Conservation (phyloP, 1,140 invertebrate genomes). For the Vollenhovia emeryi region DNA sequence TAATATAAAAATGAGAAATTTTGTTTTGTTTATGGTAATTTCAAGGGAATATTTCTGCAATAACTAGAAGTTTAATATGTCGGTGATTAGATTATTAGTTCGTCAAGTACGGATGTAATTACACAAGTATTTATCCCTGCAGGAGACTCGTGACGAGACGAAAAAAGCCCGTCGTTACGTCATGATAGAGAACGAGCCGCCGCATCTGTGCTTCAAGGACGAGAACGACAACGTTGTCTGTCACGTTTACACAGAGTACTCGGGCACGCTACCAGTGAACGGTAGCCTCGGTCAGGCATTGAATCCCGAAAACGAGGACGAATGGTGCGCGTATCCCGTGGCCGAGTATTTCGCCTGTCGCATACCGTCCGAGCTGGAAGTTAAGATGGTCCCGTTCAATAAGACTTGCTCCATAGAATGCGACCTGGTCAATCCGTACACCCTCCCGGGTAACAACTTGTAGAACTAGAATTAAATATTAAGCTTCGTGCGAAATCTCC, state of each 20-base stretch:
- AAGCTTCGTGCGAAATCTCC: not conserved
- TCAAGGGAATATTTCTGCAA: not conserved
- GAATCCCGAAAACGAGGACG: slow-evolving; percentile 79
- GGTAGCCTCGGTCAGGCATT: slow-evolving; percentile 85
- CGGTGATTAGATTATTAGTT: not conserved
- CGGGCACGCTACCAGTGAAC: slow-evolving; percentile 85
- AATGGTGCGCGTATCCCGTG: slow-evolving; percentile 87
- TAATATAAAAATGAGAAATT: slow-evolving; percentile 9
- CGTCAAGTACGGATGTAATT: not conserved
- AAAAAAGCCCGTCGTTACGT: slow-evolving; percentile 65
- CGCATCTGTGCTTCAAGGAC: slow-evolving; percentile 87
- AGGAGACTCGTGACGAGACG: slow-evolving; percentile 62
- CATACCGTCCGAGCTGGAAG: slow-evolving; percentile 84
- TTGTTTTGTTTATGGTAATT: not conserved
- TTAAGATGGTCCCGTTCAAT: slow-evolving; percentile 78
- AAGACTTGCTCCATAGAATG: slow-evolving; percentile 88
- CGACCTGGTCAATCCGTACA: slow-evolving; percentile 89
- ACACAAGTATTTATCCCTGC: slow-evolving; percentile 2
- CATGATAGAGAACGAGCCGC: slow-evolving; percentile 81
- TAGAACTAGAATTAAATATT: slow-evolving; percentile 12
- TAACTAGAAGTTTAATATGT: not conserved
- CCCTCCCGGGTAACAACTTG: slow-evolving; percentile 81
- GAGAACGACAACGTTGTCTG: slow-evolving; percentile 85
- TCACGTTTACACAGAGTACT: slow-evolving; percentile 87
- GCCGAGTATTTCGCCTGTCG: slow-evolving; percentile 86